Conservation (phyloP, 2,888 invertebrate genomes). For the Amiota communis region DNA sequence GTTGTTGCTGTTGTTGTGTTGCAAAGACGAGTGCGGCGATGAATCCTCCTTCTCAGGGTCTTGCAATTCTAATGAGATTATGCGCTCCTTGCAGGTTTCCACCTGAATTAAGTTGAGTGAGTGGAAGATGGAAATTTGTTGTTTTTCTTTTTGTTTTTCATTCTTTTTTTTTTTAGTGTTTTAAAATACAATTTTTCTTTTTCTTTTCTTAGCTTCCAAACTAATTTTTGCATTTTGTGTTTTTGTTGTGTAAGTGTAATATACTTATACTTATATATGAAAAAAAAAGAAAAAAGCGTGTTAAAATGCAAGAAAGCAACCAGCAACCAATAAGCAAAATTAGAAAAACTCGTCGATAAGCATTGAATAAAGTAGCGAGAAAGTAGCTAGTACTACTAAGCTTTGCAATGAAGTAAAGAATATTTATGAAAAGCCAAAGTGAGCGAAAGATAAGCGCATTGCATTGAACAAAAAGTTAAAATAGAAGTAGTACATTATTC, state of each 20-base stretch:
- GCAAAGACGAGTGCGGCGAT: constrained; percentile 13
- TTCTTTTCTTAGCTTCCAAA: constrained; percentile 7
- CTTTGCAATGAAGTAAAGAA: no score
- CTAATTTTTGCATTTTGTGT: constrained; percentile 9
- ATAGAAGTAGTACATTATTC: not conserved
- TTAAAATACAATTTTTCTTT: constrained; percentile 12
- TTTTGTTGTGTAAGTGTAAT: not conserved
- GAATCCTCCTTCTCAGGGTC: constrained; percentile 72
- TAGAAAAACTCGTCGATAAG: constrained; percentile 13
- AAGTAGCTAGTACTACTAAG: no score
- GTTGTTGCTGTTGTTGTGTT: not conserved
- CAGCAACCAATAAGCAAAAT: constrained; percentile 2
- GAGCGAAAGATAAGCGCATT: no score
- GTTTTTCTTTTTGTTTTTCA: constrained; percentile 15
- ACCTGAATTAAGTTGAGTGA: constrained; percentile 75
- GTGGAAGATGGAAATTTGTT: constrained; percentile 55
- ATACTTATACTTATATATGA: no score
- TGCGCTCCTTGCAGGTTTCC: constrained; percentile 92
- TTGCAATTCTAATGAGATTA: constrained; percentile 89
- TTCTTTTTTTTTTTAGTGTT: not conserved
- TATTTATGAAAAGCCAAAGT: no score
- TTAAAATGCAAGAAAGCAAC: constrained; percentile 5
- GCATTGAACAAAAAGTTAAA: not conserved
- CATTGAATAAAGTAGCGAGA: not conserved
- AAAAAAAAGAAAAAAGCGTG: not conserved